These are phyloP conservation scores for Phyllostomus hastatus DNA, from an alignment of 2,113 vertebrate species.

Conservation along the genomic window DNA sequence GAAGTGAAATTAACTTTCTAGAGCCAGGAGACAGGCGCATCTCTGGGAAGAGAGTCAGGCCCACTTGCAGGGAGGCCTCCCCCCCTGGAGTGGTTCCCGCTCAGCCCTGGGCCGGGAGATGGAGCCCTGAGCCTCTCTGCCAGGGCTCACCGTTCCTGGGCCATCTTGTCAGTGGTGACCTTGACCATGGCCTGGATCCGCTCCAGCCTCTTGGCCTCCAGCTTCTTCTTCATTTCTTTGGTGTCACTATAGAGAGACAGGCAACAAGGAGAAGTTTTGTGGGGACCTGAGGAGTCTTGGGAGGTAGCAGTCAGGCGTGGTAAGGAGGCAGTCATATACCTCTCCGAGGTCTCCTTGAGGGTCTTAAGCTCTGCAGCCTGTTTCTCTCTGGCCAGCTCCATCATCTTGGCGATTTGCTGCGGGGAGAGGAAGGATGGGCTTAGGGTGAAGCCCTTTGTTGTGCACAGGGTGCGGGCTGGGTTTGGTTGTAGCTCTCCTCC, in stretches of 20 bases:
- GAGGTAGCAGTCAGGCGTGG: not conserved
- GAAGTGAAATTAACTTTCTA: not conserved
- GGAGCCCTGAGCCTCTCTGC: not conserved
- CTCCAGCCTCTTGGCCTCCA: constrained; percentile 82
- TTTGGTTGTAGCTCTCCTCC: rapidly evolving
- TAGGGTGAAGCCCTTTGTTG: not conserved
- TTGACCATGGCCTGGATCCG: constrained; percentile 81
- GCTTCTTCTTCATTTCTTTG: constrained; percentile 90
- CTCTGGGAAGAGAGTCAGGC: not conserved
- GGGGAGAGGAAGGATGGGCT: not conserved
- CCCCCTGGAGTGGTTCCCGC: not conserved
- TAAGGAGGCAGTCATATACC: constrained; percentile 79
- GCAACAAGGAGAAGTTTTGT: not conserved
- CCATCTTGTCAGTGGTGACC: constrained; percentile 83
- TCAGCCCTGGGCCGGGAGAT: not conserved
- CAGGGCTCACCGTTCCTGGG: constrained; percentile 86
- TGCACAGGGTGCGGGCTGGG: rapidly evolving
- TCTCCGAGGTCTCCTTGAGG: constrained; percentile 84
- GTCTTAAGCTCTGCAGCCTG: constrained; percentile 87
- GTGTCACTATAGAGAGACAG: constrained; percentile 82
- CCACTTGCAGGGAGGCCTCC: not conserved
- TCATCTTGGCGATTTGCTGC: constrained; percentile 91
- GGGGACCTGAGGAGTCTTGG: not conserved
- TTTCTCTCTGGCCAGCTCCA: constrained; percentile 90
- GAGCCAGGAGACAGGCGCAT: not conserved